phyloP scores from a whole-genome alignment of 2,888 invertebrate genomes.

The Micoletzkya japonica region DNA sequence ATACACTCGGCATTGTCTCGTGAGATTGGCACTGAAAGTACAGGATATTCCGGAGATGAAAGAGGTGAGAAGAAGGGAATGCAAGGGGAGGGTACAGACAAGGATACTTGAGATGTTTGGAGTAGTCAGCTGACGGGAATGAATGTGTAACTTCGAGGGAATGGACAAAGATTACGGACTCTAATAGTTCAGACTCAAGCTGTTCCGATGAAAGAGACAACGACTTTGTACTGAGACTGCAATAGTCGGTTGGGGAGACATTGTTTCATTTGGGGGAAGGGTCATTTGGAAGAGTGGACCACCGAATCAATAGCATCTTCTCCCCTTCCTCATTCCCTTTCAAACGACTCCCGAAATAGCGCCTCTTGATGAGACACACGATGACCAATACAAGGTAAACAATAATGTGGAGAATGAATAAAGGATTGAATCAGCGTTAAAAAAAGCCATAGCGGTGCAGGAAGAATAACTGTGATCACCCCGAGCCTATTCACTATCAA shows the following conservation, averaged over 20 bases:
- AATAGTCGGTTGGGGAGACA: too few species aligned
- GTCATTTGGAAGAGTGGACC: not conserved
- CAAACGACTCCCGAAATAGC: too few species aligned
- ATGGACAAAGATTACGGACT: not conserved
- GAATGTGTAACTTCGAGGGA: too few species aligned
- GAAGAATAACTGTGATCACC: too few species aligned
- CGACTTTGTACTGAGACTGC: too few species aligned
- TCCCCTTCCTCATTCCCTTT: too few species aligned
- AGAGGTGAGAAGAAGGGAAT: not conserved
- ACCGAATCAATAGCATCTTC: too few species aligned
- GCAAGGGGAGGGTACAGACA: not conserved
- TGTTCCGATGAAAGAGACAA: not conserved
- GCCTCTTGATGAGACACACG: too few species aligned
- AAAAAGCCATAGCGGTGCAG: not conserved
- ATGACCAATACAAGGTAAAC: not conserved
- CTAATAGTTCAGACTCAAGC: not conserved
- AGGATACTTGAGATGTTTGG: not conserved
- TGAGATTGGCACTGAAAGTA: too few species aligned
- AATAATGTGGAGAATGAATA: not conserved
- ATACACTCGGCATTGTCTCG: too few species aligned
- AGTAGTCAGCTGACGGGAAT: not conserved
- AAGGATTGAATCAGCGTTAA: not conserved
- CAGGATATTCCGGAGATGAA: not conserved
- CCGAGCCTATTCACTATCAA: too few species aligned
- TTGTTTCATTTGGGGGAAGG: too few species aligned